Percentiles rank a stretch among this genome's conserved stretches.
Evolutionary conservation across 1,140 invertebrate genomes (phyloP).

Genomic region (Brachionus manjavacas): DNA sequence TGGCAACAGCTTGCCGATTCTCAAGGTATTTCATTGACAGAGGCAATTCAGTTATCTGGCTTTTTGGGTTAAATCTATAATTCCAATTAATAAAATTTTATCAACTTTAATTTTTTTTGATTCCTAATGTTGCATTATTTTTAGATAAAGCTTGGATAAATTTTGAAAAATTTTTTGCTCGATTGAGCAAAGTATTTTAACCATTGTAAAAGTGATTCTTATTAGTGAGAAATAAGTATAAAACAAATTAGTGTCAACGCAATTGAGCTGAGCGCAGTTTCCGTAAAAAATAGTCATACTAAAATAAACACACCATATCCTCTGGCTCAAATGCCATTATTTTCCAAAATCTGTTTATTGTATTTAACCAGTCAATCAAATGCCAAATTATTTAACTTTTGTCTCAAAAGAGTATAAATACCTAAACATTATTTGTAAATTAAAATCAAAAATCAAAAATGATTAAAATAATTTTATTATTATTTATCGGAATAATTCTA

Average conservation of each 20-base stretch:
- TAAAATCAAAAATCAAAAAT: background rate
- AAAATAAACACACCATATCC: background rate
- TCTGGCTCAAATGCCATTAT: background rate
- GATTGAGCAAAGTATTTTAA: background rate
- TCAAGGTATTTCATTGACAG: constrained; percentile 8
- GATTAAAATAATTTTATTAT: background rate
- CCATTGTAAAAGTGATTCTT: background rate
- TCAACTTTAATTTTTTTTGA: background rate
- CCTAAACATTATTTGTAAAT: background rate
- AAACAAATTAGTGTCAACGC: background rate
- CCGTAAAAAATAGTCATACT: background rate
- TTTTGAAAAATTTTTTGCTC: background rate
- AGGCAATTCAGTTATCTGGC: constrained; percentile 25
- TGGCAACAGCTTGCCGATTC: constrained; percentile 24
- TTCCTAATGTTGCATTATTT: background rate
- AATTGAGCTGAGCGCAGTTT: background rate
- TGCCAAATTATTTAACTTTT: background rate
- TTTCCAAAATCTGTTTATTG: background rate
- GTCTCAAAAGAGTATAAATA: background rate
- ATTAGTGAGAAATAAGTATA: background rate
- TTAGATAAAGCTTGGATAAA: background rate
- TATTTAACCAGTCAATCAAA: background rate
- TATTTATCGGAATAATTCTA: background rate
- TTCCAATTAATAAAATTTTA: background rate
- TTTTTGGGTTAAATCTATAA: background rate